Conservation (phyloP, 2,888 invertebrate genomes). For the Eutolmus rufibarbis region DNA sequence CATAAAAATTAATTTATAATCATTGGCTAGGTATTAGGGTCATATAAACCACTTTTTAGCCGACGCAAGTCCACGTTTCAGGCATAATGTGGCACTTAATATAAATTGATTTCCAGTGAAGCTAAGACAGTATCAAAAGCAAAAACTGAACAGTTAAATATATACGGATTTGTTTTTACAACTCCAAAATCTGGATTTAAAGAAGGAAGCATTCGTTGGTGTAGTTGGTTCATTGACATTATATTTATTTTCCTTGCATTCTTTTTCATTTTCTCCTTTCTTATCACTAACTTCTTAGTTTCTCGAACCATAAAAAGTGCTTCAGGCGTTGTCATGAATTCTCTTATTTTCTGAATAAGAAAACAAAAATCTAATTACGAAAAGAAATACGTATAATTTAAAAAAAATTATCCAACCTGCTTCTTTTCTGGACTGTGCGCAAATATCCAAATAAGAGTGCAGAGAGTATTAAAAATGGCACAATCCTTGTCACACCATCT, state of each 20-base stretch:
- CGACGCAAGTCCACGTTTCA: neutral
- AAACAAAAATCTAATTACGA: neutral
- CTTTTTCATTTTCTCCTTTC: constrained; percentile 62
- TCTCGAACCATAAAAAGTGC: constrained; percentile 61
- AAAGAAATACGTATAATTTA: neutral
- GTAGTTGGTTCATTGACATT: constrained; percentile 31
- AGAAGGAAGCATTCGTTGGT: constrained; percentile 54
- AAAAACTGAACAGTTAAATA: constrained; percentile 60
- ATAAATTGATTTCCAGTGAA: constrained; percentile 55
- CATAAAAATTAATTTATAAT: neutral
- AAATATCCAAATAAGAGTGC: constrained; percentile 74
- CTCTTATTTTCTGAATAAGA: constrained; percentile 57
- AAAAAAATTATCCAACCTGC: constrained; percentile 50
- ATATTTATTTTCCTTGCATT: constrained; percentile 55
- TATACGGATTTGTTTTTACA: constrained; percentile 58
- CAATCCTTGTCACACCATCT: constrained; percentile 74
- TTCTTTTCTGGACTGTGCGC: constrained; percentile 59
- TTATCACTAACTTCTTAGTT: constrained; percentile 61
- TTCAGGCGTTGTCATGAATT: constrained; percentile 60
- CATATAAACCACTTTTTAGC: neutral
- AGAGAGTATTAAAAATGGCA: constrained; percentile 69
- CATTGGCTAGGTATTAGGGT: neutral
- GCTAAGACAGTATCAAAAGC: constrained; percentile 60
- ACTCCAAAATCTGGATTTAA: constrained; percentile 62
- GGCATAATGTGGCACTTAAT: neutral